Evolutionary conservation across 2,113 vertebrate species (phyloP).

Genomic region (Rafetus swinhoei): DNA sequence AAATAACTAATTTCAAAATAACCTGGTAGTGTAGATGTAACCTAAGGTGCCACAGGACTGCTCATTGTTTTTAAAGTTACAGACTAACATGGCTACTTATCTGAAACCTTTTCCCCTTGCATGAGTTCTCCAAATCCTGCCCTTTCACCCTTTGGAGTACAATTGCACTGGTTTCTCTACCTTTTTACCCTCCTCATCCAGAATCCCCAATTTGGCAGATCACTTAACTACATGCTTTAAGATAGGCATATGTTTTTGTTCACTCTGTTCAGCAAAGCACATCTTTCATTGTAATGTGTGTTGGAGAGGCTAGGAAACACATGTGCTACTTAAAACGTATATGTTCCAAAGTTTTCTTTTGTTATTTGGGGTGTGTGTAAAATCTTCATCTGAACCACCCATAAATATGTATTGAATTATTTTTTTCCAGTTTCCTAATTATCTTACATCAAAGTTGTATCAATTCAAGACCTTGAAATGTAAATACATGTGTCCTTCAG

Average conservation of each 20-base stretch:
- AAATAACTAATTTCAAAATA: too few relatives aligned
- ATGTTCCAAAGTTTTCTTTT: neutral
- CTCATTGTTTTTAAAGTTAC: too few relatives aligned
- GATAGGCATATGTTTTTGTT: neutral
- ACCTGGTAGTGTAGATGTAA: too few relatives aligned
- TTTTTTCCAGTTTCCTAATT: neutral
- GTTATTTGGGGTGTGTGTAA: neutral
- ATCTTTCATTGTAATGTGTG: neutral
- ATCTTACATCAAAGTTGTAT: neutral
- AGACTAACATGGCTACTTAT: too few relatives aligned
- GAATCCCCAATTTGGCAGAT: neutral
- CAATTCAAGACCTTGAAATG: neutral
- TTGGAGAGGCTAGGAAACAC: neutral
- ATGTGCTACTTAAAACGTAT: neutral
- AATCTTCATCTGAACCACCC: neutral
- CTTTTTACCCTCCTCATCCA: neutral
- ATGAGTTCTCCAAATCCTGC: neutral
- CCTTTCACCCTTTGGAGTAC: neutral
- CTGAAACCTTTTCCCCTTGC: accelerated
- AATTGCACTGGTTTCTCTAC: neutral
- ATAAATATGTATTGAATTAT: neutral
- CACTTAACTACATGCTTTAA: neutral
- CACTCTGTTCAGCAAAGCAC: neutral
- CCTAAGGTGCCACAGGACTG: too few relatives aligned
- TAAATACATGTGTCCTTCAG: neutral